Evolutionary conservation across 2,797 vertebrate genomes (phyloP), one percentile per base, ranked within the genome.

Genomic region (Zenarchopterus dispar): DNA sequence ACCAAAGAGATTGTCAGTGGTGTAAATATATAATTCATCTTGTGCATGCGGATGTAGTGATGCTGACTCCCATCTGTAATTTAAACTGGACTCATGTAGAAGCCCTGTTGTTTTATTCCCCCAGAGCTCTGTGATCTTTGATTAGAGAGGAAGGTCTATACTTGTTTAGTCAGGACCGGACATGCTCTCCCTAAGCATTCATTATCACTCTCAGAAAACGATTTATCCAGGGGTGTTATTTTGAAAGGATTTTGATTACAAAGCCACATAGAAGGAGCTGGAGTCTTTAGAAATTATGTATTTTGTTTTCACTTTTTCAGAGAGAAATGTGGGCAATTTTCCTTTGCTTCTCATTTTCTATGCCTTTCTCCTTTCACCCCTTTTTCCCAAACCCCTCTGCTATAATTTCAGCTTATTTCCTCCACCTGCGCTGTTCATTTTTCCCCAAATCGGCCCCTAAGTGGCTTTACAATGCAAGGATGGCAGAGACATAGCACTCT

Each of bases 191-290:
- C 23, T 78, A 71, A 69, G 80, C 66, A 60, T 62, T 83, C 71
- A 86, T 83, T 74, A 84, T 85, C 67, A 58, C 67, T 65, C 46
- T 46, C 41, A 9, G 21, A 60, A 21, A 80, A 73, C 55, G 52
- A 80, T 67, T 79, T 59, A 63, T 68, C 66, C 68, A 52, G 54
- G 68, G 73, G 60, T 67, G 61, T 60, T 53, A 66, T 52, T 70
- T 66, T n/a, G 19, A 17, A 18, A 11, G n/a, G 15, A 33, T 31
- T 24, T 8, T 84, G 72, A 82, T 73, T 70, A 78, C 1, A 8
- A 49, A 47, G 55, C 13, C 39, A 45, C 49, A 70, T 58, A 80
- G 23, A 73, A 53, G 43, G 47, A 74, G 26, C 41, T 59, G 28
- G 41, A 62, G 61, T 75, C 57, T 69, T 56, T 53, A 63, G 57